These are phyloP conservation scores for Alloplasta piceator DNA, from an alignment of 2,888 invertebrate genomes.

Conservation along the genomic window DNA sequence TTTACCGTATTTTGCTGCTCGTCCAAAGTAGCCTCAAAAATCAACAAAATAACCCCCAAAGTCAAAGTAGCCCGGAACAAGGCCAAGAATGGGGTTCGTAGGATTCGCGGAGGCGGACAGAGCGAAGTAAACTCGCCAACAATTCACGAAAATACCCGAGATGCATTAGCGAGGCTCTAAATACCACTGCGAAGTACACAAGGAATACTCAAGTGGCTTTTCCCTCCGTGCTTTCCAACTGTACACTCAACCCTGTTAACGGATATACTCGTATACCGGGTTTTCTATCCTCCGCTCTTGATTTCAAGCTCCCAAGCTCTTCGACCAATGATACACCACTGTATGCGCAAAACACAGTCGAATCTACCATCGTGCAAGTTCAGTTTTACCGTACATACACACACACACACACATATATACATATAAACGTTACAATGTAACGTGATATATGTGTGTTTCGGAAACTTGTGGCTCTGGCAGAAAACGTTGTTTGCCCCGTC, in stretches of 20 bases:
- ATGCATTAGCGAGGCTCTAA: conserved; percentile 77
- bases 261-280: background rate
- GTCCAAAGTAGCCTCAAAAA: too few relatives aligned
- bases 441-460: background rate
- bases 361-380: background rate
- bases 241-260: conserved; percentile 1
- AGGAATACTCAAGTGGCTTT: conserved; percentile 74
- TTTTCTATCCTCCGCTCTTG: conserved; percentile 34
- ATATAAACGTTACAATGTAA: background rate
- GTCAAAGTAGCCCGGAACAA: too few relatives aligned
- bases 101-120: conserved; percentile 33
- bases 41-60: too few relatives aligned
- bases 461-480: conserved; percentile 8
- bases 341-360: background rate
- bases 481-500: conserved; percentile 45
- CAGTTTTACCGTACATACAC: background rate
- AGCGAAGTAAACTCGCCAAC: conserved; percentile 72
- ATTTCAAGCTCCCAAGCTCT: conserved; percentile 21
- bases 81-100: background rate
- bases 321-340: conserved; percentile 37
- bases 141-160: conserved; percentile 75
- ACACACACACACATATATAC: background rate
- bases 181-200: conserved; percentile 73
- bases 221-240: conserved; percentile 33
- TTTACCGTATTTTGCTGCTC: too few relatives aligned